Percentiles rank a stretch among this genome's conserved stretches.
phyloP scores from a whole-genome alignment of 2,113 vertebrate genomes.

The Falcunculus frontatus region DNA sequence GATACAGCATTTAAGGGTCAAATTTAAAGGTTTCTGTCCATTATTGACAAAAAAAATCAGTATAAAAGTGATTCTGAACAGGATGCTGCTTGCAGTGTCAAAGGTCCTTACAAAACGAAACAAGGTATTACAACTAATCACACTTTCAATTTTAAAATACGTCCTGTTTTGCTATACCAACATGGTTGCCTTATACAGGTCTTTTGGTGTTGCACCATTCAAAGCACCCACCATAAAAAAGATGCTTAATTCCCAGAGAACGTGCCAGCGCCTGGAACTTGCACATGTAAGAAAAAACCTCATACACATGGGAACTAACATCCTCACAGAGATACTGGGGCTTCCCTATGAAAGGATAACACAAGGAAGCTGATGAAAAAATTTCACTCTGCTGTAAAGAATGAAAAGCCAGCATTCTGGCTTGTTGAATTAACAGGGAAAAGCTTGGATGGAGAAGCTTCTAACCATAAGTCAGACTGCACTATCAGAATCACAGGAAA shows the following conservation, averaged over 20 bases:
- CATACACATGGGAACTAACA: fast-evolving
- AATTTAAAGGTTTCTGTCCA: background rate
- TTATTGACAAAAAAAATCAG: background rate
- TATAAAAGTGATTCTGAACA: background rate
- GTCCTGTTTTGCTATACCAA: background rate
- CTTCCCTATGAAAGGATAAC: background rate
- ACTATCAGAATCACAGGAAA: background rate
- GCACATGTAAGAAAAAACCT: background rate
- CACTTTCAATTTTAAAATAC: background rate
- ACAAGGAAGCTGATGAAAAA: background rate
- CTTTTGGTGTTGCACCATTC: background rate
- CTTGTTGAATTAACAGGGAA: background rate
- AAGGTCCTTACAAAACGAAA: background rate
- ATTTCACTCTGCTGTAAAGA: background rate
- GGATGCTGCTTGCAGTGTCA: background rate
- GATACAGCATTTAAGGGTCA: background rate
- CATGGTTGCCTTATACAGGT: background rate
- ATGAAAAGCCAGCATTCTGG: background rate
- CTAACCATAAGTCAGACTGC: background rate
- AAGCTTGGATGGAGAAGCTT: background rate
- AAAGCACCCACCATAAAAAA: background rate
- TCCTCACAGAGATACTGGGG: background rate
- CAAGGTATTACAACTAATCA: background rate
- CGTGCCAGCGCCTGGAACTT: background rate
- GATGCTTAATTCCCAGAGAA: background rate